Evolutionary conservation across 2,113 vertebrate genomes (phyloP), one percentile per base, ranked within the genome.

Genomic region (Apaloderma vittatum): DNA sequence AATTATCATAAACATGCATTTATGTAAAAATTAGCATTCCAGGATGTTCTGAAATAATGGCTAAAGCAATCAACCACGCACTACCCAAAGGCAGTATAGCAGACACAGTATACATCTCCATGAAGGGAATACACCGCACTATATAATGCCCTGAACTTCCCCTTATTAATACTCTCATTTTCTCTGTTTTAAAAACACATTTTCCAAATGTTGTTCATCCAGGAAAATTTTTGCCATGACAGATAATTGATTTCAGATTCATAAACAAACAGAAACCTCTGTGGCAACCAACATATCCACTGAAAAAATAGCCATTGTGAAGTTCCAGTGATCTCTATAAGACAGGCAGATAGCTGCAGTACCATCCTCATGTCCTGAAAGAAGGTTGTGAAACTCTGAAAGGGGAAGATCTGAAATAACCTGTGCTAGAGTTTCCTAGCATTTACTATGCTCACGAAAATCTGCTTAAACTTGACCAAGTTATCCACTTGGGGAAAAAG

Each of bases 181-280:
- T 90, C 70, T 77, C 68, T n/a, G 45, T 74, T 84, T 86, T 36
- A 29, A 91, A 40, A 93, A 65, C 57, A 48, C 4, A 45, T 90
- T 95, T 94, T 79, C 74, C 88, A 94, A 82, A 75, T 40, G 11
- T 57, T 85, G 7, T 15, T 88, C 8, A 6, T 78, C 55, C 88
- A 75, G 57, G 15, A 85, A 88, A 79, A 85, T n/a, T 52, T 52
- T 92, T 91, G 68, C 51, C 49, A 76, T 65, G 66, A 86, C 36
- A 90, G 40, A 90, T 65, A 96, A 90, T 78, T 88, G 37, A 65
- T 95, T 93, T 92, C 77, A 95, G 66, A 85, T 86, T 85, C 66
- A 73, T 76, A 96, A 92, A 0, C 52, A 87, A 89, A 90, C 52
- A 95, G 70, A 85, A 96, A 92, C 34, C n/a, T 27, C 30, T 59